phyloP scores from a whole-genome alignment of 2,797 vertebrate genomes.

The Pangasius mekongensis region DNA sequence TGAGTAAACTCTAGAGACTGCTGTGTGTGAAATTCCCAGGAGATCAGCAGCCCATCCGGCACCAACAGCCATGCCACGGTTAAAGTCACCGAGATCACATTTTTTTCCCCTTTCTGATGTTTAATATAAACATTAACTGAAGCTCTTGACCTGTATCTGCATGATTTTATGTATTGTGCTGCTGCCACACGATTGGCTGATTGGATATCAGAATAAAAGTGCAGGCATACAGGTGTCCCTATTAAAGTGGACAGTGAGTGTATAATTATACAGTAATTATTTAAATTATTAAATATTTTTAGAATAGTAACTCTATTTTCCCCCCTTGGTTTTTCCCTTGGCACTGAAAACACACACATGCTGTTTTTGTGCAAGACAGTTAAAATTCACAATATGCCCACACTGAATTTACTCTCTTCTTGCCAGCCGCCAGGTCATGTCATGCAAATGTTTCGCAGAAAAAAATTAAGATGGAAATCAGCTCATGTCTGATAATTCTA shows the following conservation, averaged over 20 bases:
- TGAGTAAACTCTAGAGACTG: no score
- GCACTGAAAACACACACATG: neutral
- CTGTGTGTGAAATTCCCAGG: no score
- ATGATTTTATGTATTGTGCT: neutral
- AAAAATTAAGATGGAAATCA: neutral
- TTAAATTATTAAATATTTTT: neutral
- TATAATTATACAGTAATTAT: neutral
- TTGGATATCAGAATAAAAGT: neutral
- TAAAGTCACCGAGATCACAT: neutral
- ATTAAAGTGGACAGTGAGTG: neutral
- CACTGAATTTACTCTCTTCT: neutral
- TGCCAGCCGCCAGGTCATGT: neutral
- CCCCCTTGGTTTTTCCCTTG: neutral
- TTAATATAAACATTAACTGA: neutral
- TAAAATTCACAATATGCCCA: neutral
- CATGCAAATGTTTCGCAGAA: neutral
- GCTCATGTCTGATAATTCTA: neutral
- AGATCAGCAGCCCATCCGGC: neutral
- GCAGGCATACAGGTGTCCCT: neutral
- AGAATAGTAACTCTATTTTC: neutral
- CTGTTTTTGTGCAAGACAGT: constrained; percentile 10
- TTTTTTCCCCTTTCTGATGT: neutral
- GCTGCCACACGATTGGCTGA: neutral
- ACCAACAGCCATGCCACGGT: neutral
- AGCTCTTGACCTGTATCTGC: neutral